Conservation (phyloP, 2,797 vertebrate genomes). For the Cryptoprocta ferox region DNA sequence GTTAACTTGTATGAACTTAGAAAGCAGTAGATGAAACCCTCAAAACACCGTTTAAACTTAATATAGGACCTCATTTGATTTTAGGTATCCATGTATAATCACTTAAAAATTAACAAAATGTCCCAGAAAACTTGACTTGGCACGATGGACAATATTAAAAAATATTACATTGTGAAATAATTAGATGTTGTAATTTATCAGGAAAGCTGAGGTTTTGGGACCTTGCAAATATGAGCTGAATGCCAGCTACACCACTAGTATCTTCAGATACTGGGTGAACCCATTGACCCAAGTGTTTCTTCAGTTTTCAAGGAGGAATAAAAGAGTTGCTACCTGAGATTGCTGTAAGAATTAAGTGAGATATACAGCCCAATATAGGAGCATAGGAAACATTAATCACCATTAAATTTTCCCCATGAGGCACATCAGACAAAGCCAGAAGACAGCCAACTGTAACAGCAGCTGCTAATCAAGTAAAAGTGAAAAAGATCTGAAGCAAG, state of each 20-base stretch:
- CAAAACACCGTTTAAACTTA: background rate
- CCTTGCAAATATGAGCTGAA: background rate
- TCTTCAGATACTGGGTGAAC: background rate
- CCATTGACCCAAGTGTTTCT: background rate
- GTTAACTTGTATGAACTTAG: background rate
- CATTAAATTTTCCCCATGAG: background rate
- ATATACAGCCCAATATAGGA: background rate
- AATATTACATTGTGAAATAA: background rate
- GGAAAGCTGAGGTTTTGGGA: background rate
- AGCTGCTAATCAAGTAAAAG: background rate
- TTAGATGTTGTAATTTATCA: background rate
- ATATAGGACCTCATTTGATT: background rate
- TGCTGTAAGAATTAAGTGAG: background rate
- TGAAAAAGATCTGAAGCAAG: background rate
- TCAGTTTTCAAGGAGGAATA: background rate
- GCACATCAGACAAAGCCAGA: background rate
- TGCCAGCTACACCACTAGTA: background rate
- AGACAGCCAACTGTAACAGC: background rate
- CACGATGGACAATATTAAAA: background rate
- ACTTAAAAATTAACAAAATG: background rate
- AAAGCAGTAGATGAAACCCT: background rate
- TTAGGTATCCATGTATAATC: background rate
- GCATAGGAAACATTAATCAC: background rate
- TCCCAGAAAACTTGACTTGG: background rate
- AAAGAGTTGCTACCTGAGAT: background rate